Evolutionary conservation across 53 echinoderm and acorn worm species (phyloP), one percentile per base, ranked within the genome.

Genomic region (Holothuria leucospilota): DNA sequence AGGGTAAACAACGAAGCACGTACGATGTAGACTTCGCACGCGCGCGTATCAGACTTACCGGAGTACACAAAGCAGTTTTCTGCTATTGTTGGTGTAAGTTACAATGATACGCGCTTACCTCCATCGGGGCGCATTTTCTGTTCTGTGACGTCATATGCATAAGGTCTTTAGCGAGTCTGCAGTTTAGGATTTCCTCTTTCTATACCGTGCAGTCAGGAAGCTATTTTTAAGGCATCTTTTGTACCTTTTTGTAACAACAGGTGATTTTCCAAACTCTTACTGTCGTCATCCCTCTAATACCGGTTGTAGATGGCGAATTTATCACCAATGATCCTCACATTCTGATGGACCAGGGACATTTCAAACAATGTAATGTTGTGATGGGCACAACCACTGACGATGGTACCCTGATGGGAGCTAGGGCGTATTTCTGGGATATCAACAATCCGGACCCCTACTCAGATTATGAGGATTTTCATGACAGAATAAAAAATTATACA

Each of bases 241-340:
- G n/a, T n/a, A n/a, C n/a, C n/a, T n/a, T n/a, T n/a, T 65, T 13
- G 0, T 67, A 67, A 56, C 56, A 46, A 23, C 71, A 92, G 92
- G 80, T 92, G 56, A 59, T 84, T 66, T 49, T 84, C 18, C 13
- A 56, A 20, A 65, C 51, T 29, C 66, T 66, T 1, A 86, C 42
- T 8, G 86, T 89, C 11, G 77, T 89, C 27, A 82, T 92, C 15
- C 92, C 92, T 7, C 80, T 92, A 8, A 89, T 92, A 27, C 89
- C 89, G 13, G 64, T 82, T 18, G 83, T 92, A 20, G 92, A 92
- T 78, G 78, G 81, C 29, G 89, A 74, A 29, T 86, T 92, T 69
- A 67, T 92, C 4, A 72, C 83, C 13, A 85, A 89, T 20, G 72
- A 51, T 41, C 89, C 92, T 1, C 23, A 23, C 13, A 66, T 66